phyloP scores from a whole-genome alignment of 2,888 invertebrate genomes.

The Caenorhabditis japonica region DNA sequence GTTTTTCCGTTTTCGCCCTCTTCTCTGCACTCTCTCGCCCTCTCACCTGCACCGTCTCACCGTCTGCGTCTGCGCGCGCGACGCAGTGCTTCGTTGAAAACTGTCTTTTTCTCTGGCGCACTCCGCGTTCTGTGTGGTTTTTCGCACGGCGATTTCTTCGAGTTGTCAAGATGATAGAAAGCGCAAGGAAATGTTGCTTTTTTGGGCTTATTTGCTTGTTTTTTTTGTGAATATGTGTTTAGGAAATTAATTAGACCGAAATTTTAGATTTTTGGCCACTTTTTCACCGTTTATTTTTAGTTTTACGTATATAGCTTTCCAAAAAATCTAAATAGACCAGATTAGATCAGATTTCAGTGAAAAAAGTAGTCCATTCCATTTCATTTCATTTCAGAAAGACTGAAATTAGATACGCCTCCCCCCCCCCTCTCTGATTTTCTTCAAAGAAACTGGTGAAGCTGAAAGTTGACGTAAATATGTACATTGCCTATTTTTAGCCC shows the following conservation, averaged over 20 bases:
- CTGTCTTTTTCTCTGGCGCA: slow-evolving; percentile 21
- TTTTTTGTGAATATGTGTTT: too few species aligned
- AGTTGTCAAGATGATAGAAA: slow-evolving; percentile 1
- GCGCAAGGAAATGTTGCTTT: slow-evolving; percentile 6
- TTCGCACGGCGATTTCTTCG: not conserved
- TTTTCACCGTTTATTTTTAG: too few species aligned
- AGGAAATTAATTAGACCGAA: too few species aligned
- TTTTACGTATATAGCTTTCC: too few species aligned
- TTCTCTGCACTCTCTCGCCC: slow-evolving; percentile 15
- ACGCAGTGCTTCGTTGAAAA: too few species aligned
- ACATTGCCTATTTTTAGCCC: slow-evolving; percentile 30
- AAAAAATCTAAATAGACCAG: not conserved
- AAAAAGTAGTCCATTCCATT: too few species aligned
- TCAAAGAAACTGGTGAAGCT: slow-evolving; percentile 19
- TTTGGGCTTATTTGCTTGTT: not conserved
- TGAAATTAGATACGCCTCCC: not conserved
- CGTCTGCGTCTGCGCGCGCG: not conserved
- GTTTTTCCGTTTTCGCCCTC: slow-evolving; percentile 15
- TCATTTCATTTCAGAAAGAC: too few species aligned
- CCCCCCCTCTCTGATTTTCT: slow-evolving; percentile 13
- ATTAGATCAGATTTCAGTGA: not conserved
- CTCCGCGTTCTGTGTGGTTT: slow-evolving; percentile 8
- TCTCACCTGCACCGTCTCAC: slow-evolving; percentile 4
- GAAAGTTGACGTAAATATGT: slow-evolving; percentile 8
- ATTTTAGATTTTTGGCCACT: too few species aligned